These are phyloP conservation scores for Anas bernieri DNA, from an alignment of 2,797 vertebrate genomes.

Conservation along the genomic window DNA sequence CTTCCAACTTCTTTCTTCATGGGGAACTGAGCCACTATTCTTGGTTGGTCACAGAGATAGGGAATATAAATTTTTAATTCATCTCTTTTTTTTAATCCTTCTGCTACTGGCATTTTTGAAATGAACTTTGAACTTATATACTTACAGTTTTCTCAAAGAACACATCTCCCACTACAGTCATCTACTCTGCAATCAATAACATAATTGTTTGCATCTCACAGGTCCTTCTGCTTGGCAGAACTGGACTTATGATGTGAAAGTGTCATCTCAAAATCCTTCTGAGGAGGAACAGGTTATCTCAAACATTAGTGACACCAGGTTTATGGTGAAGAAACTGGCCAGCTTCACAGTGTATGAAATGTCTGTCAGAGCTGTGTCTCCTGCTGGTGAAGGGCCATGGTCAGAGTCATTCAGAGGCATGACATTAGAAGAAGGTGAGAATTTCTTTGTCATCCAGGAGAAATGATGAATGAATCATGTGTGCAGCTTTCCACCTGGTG, in stretches of 20 bases:
- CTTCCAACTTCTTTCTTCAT: neutral
- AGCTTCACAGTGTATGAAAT: constrained; percentile 64
- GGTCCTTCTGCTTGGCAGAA: constrained; percentile 82
- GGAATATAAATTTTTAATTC: neutral
- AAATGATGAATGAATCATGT: neutral
- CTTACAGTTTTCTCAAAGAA: neutral
- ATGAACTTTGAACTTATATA: neutral
- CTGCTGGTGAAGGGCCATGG: constrained; percentile 74
- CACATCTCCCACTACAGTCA: neutral
- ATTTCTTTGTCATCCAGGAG: neutral
- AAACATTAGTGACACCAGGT: constrained; percentile 54
- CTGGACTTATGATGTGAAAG: constrained; percentile 79
- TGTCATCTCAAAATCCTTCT: constrained; percentile 39
- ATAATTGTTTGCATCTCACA: constrained; percentile 2
- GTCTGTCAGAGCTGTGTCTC: constrained; percentile 77
- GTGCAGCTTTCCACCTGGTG: neutral
- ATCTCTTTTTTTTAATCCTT: neutral
- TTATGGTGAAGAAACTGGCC: constrained; percentile 60
- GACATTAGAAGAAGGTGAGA: constrained; percentile 78
- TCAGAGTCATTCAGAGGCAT: constrained; percentile 73
- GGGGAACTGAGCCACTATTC: neutral
- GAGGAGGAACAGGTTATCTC: constrained; percentile 41
- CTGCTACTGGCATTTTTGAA: neutral
- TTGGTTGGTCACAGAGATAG: neutral
- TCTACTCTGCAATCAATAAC: neutral